Conservation (phyloP, 2,888 invertebrate genomes). For the Epistrophe eligans region DNA sequence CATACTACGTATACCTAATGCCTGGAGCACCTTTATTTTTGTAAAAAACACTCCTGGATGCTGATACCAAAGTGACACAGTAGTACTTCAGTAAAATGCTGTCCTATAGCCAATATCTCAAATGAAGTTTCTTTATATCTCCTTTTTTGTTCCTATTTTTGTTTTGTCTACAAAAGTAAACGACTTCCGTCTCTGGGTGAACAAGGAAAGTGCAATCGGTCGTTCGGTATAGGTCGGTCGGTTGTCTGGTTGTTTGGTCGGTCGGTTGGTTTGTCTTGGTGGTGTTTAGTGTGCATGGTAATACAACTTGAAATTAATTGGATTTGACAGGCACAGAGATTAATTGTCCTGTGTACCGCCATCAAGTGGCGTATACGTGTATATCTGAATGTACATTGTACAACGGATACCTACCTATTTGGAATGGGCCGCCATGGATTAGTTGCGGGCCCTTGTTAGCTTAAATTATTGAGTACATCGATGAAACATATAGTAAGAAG, state of each 20-base stretch:
- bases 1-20: slow-evolving; percentile 3
- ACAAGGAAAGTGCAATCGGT: slow-evolving; percentile 32
- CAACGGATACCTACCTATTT: slow-evolving; percentile 31
- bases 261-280: slow-evolving; percentile 3
- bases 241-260: neutral
- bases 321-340: slow-evolving; percentile 75
- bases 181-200: slow-evolving; percentile 70
- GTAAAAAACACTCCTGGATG: slow-evolving; percentile 45
- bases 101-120: slow-evolving; percentile 46
- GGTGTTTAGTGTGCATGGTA: slow-evolving; percentile 57
- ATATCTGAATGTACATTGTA: slow-evolving; percentile 39
- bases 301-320: slow-evolving; percentile 74
- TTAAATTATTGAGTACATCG: slow-evolving; percentile 72
- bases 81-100: slow-evolving; percentile 33
- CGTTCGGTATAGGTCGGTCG: neutral
- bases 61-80: slow-evolving; percentile 13
- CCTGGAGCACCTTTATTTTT: slow-evolving; percentile 42
- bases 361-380: slow-evolving; percentile 67
- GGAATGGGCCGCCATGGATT: slow-evolving; percentile 64
- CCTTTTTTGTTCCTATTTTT: slow-evolving; percentile 34
- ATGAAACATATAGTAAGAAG: slow-evolving; percentile 33
- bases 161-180: slow-evolving; percentile 45
- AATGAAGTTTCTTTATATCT: slow-evolving; percentile 50
- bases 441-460: slow-evolving; percentile 72
- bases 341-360: slow-evolving; percentile 73